Evolutionary conservation across 2,888 invertebrate genomes (phyloP), one percentile per base, ranked within the genome.

Genomic region (Quadriops clusia): DNA sequence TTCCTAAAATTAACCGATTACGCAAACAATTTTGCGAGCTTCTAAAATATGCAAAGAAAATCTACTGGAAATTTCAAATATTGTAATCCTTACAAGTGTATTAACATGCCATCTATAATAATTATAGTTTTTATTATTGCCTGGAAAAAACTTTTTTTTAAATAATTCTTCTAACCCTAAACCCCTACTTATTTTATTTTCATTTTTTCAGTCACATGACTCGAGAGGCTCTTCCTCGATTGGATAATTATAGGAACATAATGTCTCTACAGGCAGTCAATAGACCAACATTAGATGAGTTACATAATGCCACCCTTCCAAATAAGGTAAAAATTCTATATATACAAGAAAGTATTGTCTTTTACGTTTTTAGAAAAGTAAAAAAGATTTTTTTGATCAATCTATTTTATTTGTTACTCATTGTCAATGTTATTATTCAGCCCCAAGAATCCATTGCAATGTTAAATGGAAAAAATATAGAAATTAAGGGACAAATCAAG

Each of bases 241-340:
- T 89, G 60, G 89, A 89, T 58, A 87, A 89, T 64, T 89, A 89
- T 62, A 72, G 89, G 42, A 86, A 89, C 50, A 83, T 87, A 46
- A 70, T 86, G 70, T 87, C 87, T 10, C 73, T 89, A 23, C 86
- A 86, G 57, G 86, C 86, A 3, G 84, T 80, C 6, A 83, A 83
- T 44, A 69, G 89, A 42, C 89, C 89, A 9, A 86, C 89, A 3
- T 62, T 90, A 37, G 89, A 90, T 54, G 89, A 90, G 60, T 70
- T 90, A 10, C 87, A 87, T 61, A 83, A 89, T 58, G 77, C 83
- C 33, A 82, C 84, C 8, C 58, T 83, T 17, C 74, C 77, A 16
- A 75, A 76, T 51, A 84, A 85, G 76, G 85, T 84, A 63, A 67
- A 8, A 18, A 18, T 7, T 18, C 18, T 18, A 18, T 18, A 18